These are phyloP conservation scores for Ochotona curzoniae DNA, from an alignment of 2,113 vertebrate genomes.

Conservation along the genomic window DNA sequence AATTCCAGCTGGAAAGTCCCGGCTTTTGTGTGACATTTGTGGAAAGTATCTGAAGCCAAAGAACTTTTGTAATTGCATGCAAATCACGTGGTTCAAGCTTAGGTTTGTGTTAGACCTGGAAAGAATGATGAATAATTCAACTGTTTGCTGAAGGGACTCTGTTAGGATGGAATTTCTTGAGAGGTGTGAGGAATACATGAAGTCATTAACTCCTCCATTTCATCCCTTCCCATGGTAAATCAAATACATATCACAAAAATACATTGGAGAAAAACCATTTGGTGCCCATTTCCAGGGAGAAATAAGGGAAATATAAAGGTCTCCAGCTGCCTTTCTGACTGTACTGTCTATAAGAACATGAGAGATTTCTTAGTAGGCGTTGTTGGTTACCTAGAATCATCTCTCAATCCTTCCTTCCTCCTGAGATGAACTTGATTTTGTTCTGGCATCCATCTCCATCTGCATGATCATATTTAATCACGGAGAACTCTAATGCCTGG, in stretches of 20 bases:
- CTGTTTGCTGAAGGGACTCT: slow-evolving; percentile 16
- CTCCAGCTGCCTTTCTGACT: not conserved
- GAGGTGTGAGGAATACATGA: not conserved
- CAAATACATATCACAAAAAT: not conserved
- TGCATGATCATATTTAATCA: not conserved
- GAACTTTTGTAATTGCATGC: not conserved
- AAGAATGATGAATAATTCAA: slow-evolving; percentile 34
- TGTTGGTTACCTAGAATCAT: not conserved
- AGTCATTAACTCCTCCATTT: not conserved
- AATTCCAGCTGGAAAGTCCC: not conserved
- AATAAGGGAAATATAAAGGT: not conserved
- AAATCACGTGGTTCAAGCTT: not conserved
- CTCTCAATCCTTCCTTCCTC: not conserved
- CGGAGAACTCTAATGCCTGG: not conserved
- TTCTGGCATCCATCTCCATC: not conserved
- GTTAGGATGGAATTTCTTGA: not conserved
- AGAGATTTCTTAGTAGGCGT: not conserved
- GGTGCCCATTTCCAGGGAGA: not conserved
- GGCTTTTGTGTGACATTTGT: not conserved
- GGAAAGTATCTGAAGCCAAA: not conserved
- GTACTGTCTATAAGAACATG: not conserved
- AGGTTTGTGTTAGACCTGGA: slow-evolving; percentile 5
- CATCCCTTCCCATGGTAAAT: not conserved
- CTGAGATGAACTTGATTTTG: not conserved
- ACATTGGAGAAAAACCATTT: not conserved